A percentile compares a stretch with the other conserved stretches of the same genome.
phyloP scores from a whole-genome alignment of 2,888 invertebrate genomes.

The Odontocerum albicorne region DNA sequence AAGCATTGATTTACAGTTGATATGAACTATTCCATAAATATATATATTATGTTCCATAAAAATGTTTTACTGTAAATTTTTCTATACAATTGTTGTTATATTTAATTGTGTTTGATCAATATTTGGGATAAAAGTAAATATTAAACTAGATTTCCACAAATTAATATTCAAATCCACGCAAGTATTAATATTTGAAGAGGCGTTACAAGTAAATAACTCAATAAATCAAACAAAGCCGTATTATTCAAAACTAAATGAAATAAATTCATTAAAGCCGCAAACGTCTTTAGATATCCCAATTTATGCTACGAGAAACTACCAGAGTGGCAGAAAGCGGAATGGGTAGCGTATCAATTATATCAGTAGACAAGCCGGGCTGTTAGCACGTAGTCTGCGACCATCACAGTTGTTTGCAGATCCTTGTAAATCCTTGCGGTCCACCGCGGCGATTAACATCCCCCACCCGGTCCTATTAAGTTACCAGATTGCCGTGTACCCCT shows the following conservation, averaged over 20 bases:
- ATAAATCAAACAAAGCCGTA: background rate
- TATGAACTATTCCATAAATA: no score
- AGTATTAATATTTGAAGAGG: no score
- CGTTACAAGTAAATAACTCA: background rate
- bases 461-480: slow-evolving; percentile 32
- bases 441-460: slow-evolving; percentile 35
- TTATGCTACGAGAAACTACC: slow-evolving; percentile 20
- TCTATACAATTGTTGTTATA: no score
- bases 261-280: slow-evolving; percentile 2
- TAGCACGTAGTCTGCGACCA: slow-evolving; percentile 28
- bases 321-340: slow-evolving; percentile 10
- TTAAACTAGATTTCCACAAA: no score
- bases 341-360: slow-evolving; percentile 26
- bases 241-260: slow-evolving; percentile 5
- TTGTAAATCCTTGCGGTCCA: slow-evolving; percentile 38
- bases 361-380: slow-evolving; percentile 26
- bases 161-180: no score
- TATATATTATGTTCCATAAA: no score
- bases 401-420: slow-evolving; percentile 36
- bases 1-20: no score
- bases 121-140: no score
- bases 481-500: slow-evolving; percentile 33
- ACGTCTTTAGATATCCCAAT: slow-evolving; percentile 12
- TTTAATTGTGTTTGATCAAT: no score
- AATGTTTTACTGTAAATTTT: no score